Percentiles rank a stretch among this genome's conserved stretches.
These are phyloP conservation scores for Ara ararauna DNA, from an alignment of 2,797 vertebrate species.

Conservation along the genomic window DNA sequence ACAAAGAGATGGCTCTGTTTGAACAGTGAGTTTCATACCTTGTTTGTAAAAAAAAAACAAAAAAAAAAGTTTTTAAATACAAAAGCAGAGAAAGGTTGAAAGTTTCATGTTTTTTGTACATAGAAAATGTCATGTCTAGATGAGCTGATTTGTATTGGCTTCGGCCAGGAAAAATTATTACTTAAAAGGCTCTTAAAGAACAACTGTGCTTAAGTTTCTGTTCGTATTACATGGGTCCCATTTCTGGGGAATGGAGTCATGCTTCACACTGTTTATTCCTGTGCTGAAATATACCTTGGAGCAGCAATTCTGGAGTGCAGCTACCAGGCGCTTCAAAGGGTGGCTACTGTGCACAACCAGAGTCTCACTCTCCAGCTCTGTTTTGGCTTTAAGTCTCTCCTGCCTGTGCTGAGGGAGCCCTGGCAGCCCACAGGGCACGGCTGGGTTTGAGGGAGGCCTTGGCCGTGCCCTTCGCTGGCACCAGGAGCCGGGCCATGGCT, in stretches of 20 bases:
- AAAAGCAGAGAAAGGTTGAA: conserved; percentile 81
- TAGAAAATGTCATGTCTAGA: conserved; percentile 82
- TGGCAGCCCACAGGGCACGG: background rate
- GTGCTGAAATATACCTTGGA: conserved; percentile 58
- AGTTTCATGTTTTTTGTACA: conserved; percentile 85
- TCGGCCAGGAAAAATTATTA: conserved; percentile 80
- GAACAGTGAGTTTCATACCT: conserved; percentile 87
- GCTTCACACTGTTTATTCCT: conserved; percentile 68
- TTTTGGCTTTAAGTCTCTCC: conserved; percentile 37
- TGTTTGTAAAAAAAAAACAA: conserved; percentile 79
- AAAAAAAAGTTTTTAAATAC: conserved; percentile 78
- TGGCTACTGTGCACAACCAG: conserved; percentile 1
- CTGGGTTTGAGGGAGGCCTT: accelerated
- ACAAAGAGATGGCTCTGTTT: conserved; percentile 87
- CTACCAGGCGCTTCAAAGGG: conserved; percentile 17
- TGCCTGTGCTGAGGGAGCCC: background rate
- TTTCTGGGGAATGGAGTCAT: conserved; percentile 54
- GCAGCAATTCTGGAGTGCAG: conserved; percentile 43
- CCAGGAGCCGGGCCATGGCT: background rate
- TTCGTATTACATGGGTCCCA: conserved; percentile 63
- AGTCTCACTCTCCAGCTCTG: background rate
- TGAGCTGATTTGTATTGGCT: conserved; percentile 81
- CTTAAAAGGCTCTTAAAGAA: conserved; percentile 80
- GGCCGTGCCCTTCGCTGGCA: background rate
- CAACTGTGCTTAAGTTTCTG: conserved; percentile 78